These are phyloP conservation scores for Dascyllus trimaculatus DNA, from an alignment of 2,113 vertebrate species.

Conservation along the genomic window DNA sequence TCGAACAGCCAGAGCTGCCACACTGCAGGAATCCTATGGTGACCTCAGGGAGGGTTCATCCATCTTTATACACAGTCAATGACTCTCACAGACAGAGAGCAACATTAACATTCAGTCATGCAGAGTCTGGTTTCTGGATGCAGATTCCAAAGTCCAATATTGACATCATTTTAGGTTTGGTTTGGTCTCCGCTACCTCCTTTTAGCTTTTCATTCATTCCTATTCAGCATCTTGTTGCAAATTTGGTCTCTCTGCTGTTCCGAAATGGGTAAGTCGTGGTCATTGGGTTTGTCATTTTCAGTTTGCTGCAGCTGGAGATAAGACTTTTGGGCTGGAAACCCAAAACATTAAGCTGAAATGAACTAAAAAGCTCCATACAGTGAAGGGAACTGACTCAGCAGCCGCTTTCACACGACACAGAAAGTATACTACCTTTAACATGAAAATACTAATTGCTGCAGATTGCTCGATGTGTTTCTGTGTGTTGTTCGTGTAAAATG, in stretches of 20 bases:
- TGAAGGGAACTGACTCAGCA: background rate
- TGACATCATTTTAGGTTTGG: too few species aligned
- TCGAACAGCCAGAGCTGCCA: too few species aligned
- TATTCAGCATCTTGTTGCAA: background rate
- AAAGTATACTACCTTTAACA: background rate
- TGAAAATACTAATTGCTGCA: background rate
- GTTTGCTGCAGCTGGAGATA: background rate
- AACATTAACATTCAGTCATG: too few species aligned
- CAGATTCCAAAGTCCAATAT: too few species aligned
- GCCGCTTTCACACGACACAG: background rate
- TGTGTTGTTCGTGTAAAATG: background rate
- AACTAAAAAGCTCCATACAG: background rate
- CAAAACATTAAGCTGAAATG: background rate
- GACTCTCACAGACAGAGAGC: too few species aligned
- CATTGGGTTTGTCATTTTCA: background rate
- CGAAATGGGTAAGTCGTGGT: background rate
- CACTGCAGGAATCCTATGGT: too few species aligned
- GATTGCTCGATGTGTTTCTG: background rate
- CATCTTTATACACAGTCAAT: too few species aligned
- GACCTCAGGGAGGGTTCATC: too few species aligned
- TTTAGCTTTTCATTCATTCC: too few species aligned
- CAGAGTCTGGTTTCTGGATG: too few species aligned
- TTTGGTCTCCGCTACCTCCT: too few species aligned
- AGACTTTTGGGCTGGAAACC: background rate
- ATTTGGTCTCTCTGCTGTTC: background rate